Percentiles rank a stretch among this genome's conserved stretches.
phyloP scores from a whole-genome alignment of 2,888 invertebrate genomes.

The Melanchra persicariae region DNA sequence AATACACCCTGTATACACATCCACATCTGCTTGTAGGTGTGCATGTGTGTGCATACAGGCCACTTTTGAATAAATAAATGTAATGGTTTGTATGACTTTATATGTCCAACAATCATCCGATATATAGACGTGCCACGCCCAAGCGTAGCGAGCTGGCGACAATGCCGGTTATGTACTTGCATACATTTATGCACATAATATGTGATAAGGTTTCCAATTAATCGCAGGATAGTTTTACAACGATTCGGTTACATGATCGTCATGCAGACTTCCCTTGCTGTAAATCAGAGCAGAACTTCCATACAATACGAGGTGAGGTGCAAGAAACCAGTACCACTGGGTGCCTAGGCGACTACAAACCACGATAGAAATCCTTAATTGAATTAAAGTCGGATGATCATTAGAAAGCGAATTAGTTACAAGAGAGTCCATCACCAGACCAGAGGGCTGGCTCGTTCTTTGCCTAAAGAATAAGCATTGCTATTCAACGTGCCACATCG shows the following conservation, averaged over 20 bases:
- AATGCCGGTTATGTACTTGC: neutral
- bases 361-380: neutral
- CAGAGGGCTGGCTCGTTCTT: too few species aligned
- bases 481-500: too few species aligned
- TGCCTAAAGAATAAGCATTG: too few species aligned
- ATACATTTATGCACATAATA: neutral
- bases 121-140: neutral
- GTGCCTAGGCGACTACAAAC: too few species aligned
- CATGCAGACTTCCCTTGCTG: slow-evolving; percentile 14
- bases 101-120: neutral
- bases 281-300: slow-evolving; percentile 48
- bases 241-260: slow-evolving; percentile 3
- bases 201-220: neutral
- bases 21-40: too few species aligned
- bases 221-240: slow-evolving; percentile 15
- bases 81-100: neutral
- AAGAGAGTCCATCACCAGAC: too few species aligned
- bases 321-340: neutral
- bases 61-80: neutral
- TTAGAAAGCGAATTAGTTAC: neutral
- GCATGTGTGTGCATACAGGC: neutral
- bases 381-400: neutral
- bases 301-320: neutral
- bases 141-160: neutral
- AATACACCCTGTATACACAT: too few species aligned